A percentile compares a stretch with the other conserved stretches of the same genome.
Evolutionary conservation across 2,888 invertebrate species (phyloP).

Genomic region (Cinara cedri): DNA sequence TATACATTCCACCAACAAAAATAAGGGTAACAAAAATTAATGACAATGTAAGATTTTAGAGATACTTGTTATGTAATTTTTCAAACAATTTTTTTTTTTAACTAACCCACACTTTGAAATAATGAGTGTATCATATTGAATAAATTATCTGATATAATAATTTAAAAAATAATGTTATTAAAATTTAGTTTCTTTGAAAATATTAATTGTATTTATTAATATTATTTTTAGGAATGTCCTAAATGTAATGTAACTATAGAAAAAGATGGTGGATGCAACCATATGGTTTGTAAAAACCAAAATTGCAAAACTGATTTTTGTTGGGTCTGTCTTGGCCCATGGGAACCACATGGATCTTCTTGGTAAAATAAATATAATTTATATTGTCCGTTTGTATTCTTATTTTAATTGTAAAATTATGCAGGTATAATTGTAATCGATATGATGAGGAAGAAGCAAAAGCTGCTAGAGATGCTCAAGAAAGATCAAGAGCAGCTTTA

Average conservation of each 20-base stretch:
- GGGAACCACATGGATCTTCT: constrained; percentile 97
- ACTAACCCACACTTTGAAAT: no score
- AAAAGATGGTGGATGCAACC: constrained; percentile 98
- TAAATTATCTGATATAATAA: no score
- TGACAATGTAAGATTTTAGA: no score
- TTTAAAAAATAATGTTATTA: no score
- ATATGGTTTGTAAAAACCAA: constrained; percentile 99
- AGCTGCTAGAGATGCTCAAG: constrained; percentile 94
- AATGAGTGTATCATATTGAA: no score
- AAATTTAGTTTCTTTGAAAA: background rate
- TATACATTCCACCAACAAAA: no score
- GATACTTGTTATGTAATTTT: no score
- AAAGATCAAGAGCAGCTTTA: constrained; percentile 88
- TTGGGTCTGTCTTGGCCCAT: constrained; percentile 98
- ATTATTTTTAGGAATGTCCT: constrained; percentile 78
- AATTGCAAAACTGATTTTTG: constrained; percentile 98
- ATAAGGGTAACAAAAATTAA: no score
- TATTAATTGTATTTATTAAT: background rate
- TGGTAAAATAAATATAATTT: constrained; percentile 68
- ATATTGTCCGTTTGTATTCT: background rate
- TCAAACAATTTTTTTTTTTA: no score
- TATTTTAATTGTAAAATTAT: constrained; percentile 6
- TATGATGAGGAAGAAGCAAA: constrained; percentile 97
- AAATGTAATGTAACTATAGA: constrained; percentile 97
- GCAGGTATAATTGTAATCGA: constrained; percentile 91